Percentiles rank a stretch among this genome's conserved stretches.
Conservation (phyloP, 2,797 vertebrate species). For the Anomalospiza imberbis region DNA sequence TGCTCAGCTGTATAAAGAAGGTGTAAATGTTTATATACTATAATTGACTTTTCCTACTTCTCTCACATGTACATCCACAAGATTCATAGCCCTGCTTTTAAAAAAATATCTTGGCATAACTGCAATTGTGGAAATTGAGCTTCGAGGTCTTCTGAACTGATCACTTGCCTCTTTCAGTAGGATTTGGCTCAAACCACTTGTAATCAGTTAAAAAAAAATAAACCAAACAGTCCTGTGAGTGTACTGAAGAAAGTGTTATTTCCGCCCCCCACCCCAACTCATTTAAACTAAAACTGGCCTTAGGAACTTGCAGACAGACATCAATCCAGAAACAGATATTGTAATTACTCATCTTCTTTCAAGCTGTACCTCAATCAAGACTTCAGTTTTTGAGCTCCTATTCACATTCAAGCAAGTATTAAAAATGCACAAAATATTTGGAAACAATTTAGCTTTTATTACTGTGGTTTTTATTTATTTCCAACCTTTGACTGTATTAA, state of each 20-base stretch:
- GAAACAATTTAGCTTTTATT: background rate
- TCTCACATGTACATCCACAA: background rate
- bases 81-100: background rate
- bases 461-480: background rate
- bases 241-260: background rate
- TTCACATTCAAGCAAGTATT: background rate
- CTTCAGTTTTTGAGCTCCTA: background rate
- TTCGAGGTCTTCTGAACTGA: background rate
- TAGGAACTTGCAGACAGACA: background rate
- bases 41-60: background rate
- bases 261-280: background rate
- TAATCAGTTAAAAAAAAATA: background rate
- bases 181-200: background rate
- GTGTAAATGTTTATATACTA: background rate
- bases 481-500: background rate
- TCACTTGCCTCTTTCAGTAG: background rate
- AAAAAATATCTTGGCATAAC: background rate
- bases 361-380: background rate
- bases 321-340: background rate
- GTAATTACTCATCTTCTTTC: background rate
- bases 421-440: background rate
- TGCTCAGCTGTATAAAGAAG: background rate
- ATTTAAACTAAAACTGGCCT: background rate
- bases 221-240: accelerated
- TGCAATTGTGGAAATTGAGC: background rate